Evolutionary conservation across 92 coral and sea anemone genomes (phyloP), one percentile per base, ranked within the genome.

Genomic region (Phenganax subtilis): DNA sequence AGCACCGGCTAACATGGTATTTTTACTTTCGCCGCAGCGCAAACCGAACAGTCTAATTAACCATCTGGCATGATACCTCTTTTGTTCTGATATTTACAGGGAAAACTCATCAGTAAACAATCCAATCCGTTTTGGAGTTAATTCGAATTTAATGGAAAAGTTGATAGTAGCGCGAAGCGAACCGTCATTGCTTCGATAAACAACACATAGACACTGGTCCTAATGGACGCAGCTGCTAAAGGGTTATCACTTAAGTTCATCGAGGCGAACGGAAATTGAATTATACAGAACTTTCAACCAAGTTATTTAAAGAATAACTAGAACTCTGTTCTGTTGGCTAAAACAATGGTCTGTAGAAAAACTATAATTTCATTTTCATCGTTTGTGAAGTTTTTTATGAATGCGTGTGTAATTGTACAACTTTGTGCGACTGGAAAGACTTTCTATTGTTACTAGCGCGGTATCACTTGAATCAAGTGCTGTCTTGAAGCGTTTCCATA

Each of bases 221-320:
- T 64, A 79, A 79, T 79, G 83, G 83, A 65, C 83, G 63, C 74
- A 79, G 83, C 37, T 64, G 83, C 55, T 64, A 37, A 0, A 59
- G 69, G 83, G 72, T 79, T 79, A 79, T 79, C 83, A 77, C 71
- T 75, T 60, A 17, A n/a, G 73, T 79, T 65, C 73, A 79, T 79
- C 83, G 30, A 62, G 29, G 51, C 54, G 15, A 79, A 54, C 83
- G 83, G 83, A 79, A 79, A 79, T 79, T 79, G 72, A 79, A 79
- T 79, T 79, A 79, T 25, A 54, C 53, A 54, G 12, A 44, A 79
- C 58, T 47, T 63, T 64, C 68, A 64, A 47, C 73, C 47, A 62
- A 63, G 73, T 63, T 79, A 79, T 63, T 79, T 63, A 63, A 47
- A 54, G 83, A 79, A 77, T 44, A 31, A 37, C 3, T 27, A 55